Conservation (phyloP, 1,140 invertebrate genomes). For the Rhagoletis pomonella region DNA sequence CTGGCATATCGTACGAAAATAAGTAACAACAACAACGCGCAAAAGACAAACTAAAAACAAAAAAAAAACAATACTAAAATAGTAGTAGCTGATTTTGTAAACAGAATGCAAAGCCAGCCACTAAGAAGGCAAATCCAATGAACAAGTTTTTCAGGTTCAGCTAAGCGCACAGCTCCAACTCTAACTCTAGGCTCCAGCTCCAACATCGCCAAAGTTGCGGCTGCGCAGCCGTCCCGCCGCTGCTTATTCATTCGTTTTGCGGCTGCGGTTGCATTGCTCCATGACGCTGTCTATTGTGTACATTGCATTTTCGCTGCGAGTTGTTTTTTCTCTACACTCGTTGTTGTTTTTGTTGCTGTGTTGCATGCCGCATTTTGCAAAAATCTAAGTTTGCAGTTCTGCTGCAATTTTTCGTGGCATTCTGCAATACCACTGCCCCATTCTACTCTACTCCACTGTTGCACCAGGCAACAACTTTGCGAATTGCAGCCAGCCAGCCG, state of each 20-base stretch:
- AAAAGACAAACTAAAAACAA: background rate
- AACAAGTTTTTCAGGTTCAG: conserved; percentile 50
- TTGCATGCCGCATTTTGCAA: background rate
- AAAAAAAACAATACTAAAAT: background rate
- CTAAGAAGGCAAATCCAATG: background rate
- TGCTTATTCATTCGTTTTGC: background rate
- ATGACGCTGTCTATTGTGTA: too few species aligned
- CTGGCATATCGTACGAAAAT: background rate
- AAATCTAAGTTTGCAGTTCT: background rate
- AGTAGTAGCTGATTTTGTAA: background rate
- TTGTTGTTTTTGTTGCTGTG: background rate
- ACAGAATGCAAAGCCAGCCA: background rate
- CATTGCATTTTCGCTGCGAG: background rate
- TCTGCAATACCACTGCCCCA: background rate
- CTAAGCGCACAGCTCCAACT: background rate
- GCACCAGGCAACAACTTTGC: background rate
- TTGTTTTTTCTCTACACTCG: background rate
- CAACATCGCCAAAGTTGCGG: background rate
- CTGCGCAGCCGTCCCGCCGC: background rate
- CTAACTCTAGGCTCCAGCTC: background rate
- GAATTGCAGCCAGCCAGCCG: background rate
- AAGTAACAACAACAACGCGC: background rate
- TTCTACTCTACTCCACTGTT: background rate
- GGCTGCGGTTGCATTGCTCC: background rate
- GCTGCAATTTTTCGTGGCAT: conserved; percentile 25